phyloP scores from a whole-genome alignment of 2,888 invertebrate genomes.

The Heteromyza rotundicornis region DNA sequence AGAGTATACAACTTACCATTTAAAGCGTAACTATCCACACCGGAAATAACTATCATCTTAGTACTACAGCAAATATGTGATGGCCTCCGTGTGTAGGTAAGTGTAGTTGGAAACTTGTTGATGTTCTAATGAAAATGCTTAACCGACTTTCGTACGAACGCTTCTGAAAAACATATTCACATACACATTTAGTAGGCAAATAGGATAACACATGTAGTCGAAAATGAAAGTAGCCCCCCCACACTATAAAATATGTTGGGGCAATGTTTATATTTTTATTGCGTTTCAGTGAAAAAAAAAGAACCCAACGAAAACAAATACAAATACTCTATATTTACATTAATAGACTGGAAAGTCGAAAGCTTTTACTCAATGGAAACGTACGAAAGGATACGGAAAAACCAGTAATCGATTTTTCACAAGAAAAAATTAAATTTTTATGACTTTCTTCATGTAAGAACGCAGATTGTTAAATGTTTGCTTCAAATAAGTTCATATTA shows the following conservation, averaged over 20 bases:
- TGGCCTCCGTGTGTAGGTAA: too few relatives aligned
- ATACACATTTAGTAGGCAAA: too few relatives aligned
- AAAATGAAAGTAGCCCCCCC: too few relatives aligned
- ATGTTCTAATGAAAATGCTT: conserved; percentile 13
- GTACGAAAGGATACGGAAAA: conserved; percentile 16
- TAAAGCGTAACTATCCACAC: conserved; percentile 61
- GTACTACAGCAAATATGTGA: conserved; percentile 42
- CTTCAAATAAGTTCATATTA: conserved; percentile 3
- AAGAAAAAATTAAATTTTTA: conserved; percentile 1
- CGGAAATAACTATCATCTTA: conserved; percentile 63
- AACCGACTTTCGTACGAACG: not conserved
- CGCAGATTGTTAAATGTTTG: too few relatives aligned
- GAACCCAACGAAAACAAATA: conserved; percentile 13
- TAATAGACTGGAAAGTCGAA: conserved; percentile 15
- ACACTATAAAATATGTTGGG: too few relatives aligned
- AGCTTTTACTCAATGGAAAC: conserved; percentile 16
- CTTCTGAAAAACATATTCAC: not conserved
- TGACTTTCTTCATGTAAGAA: too few relatives aligned
- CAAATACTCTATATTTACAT: not conserved
- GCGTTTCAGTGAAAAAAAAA: conserved; percentile 15
- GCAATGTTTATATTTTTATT: conserved; percentile 6
- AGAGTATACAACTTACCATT: conserved; percentile 57
- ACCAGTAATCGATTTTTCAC: conserved; percentile 26
- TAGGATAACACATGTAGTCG: too few relatives aligned
- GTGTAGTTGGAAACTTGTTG: conserved; percentile 27